A percentile compares a stretch with the other conserved stretches of the same genome.
Conservation (phyloP, 2,113 vertebrate genomes). For the Callithrix jacchus region DNA sequence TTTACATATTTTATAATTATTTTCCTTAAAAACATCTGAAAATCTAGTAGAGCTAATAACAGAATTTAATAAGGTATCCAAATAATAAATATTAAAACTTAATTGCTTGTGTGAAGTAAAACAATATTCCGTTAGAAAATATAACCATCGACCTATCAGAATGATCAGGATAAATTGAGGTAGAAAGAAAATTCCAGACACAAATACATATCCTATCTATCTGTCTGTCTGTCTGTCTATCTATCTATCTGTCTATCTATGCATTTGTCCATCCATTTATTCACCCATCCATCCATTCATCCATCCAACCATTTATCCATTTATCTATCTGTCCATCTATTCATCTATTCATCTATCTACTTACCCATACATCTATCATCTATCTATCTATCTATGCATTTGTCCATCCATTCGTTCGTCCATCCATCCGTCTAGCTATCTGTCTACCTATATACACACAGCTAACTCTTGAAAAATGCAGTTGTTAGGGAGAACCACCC, state of each 20-base stretch:
- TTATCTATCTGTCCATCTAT: too few relatives aligned
- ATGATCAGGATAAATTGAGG: neutral
- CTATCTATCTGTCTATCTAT: fast-evolving
- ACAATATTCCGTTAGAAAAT: neutral
- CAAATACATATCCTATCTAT: neutral
- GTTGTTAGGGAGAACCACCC: too few relatives aligned
- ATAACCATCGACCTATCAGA: neutral
- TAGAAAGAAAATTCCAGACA: neutral
- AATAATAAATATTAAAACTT: neutral
- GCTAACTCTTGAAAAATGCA: too few relatives aligned
- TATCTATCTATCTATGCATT: too few relatives aligned
- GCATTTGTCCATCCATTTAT: fast-evolving
- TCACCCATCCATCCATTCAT: too few relatives aligned
- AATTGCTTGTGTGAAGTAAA: slow-evolving; percentile 14
- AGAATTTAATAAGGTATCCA: neutral
- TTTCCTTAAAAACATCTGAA: neutral
- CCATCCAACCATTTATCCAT: too few relatives aligned
- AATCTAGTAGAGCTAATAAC: neutral
- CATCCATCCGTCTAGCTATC: too few relatives aligned
- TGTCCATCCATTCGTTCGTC: too few relatives aligned
- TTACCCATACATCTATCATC: fast-evolving
- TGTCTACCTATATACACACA: too few relatives aligned
- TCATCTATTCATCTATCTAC: too few relatives aligned
- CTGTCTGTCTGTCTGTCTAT: too few relatives aligned
- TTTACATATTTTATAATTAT: neutral